These are phyloP conservation scores for Macrotis lagotis DNA, from an alignment of 2,113 vertebrate species.

Conservation along the genomic window DNA sequence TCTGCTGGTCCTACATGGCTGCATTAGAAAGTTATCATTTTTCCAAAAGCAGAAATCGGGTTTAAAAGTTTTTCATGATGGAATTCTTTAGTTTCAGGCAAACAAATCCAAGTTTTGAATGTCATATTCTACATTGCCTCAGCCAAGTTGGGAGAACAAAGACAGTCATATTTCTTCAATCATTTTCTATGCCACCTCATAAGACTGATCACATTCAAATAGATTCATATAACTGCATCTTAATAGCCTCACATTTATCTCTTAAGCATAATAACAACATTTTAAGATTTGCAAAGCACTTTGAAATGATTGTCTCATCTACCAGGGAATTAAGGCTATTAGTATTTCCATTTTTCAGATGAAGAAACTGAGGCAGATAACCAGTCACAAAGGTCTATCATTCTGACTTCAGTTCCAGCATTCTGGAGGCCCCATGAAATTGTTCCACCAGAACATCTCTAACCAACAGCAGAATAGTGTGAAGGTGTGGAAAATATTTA, in stretches of 20 bases:
- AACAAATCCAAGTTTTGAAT: conserved; percentile 68
- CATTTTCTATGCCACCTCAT: conserved; percentile 62
- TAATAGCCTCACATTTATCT: neutral
- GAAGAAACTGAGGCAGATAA: neutral
- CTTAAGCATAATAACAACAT: neutral
- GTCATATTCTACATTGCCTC: conserved; percentile 66
- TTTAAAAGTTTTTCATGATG: conserved; percentile 55
- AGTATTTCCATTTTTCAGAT: neutral
- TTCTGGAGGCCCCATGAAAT: no score
- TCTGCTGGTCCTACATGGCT: conserved; percentile 68
- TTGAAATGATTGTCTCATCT: neutral
- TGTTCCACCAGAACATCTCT: neutral
- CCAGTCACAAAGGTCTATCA: neutral
- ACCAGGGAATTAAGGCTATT: neutral
- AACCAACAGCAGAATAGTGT: conserved; percentile 18
- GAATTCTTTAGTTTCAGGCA: conserved; percentile 57
- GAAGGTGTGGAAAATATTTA: neutral
- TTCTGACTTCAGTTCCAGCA: neutral
- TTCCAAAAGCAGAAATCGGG: conserved; percentile 28
- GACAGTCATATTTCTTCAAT: conserved; percentile 59
- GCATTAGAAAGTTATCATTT: neutral
- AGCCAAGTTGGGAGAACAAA: conserved; percentile 40
- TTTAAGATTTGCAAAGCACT: neutral
- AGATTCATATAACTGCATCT: conserved; percentile 1
- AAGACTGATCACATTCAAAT: conserved; percentile 46